These are phyloP conservation scores for Bungarus multicinctus DNA, from an alignment of 2,113 vertebrate genomes.

Conservation along the genomic window DNA sequence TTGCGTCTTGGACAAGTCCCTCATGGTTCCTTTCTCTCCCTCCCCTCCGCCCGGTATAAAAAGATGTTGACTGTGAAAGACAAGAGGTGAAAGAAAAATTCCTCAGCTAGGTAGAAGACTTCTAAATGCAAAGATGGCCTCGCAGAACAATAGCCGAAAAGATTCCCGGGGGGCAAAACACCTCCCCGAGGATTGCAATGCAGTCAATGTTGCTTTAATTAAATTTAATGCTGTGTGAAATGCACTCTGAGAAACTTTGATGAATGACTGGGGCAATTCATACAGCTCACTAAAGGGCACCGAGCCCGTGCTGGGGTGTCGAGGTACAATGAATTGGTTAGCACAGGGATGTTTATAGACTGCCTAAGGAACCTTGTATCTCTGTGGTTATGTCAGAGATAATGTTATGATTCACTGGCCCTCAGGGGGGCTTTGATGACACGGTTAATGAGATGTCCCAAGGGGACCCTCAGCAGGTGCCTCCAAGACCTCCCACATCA, in stretches of 20 bases:
- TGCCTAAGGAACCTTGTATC: conserved; percentile 82
- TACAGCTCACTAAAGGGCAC: conserved; percentile 79
- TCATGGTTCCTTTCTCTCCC: background rate
- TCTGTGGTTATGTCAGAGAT: conserved; percentile 95
- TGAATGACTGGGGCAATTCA: conserved; percentile 86
- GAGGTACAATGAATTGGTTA: conserved; percentile 82
- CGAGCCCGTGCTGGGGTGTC: conserved; percentile 82
- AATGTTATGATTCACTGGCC: conserved; percentile 93
- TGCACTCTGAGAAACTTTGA: conserved; percentile 83
- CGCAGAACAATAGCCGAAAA: conserved; percentile 72
- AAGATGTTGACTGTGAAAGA: background rate
- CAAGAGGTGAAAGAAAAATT: conserved; percentile 48
- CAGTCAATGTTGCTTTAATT: conserved; percentile 91
- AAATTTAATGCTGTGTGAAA: conserved; percentile 88
- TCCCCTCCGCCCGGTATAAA: too few relatives aligned
- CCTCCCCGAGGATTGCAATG: conserved; percentile 78
- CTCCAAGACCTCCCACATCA: conserved; percentile 97
- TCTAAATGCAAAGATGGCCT: conserved; percentile 31
- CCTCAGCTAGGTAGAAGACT: conserved; percentile 40
- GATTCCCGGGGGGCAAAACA: conserved; percentile 75
- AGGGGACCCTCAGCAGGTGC: conserved; percentile 85
- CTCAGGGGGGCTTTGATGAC: conserved; percentile 93
- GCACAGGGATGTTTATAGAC: conserved; percentile 90
- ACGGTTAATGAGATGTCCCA: conserved; percentile 95
- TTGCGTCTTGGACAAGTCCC: conserved; percentile 11